Evolutionary conservation across 2,888 invertebrate species (phyloP).

Genomic region (Drosophila multiciliata): DNA sequence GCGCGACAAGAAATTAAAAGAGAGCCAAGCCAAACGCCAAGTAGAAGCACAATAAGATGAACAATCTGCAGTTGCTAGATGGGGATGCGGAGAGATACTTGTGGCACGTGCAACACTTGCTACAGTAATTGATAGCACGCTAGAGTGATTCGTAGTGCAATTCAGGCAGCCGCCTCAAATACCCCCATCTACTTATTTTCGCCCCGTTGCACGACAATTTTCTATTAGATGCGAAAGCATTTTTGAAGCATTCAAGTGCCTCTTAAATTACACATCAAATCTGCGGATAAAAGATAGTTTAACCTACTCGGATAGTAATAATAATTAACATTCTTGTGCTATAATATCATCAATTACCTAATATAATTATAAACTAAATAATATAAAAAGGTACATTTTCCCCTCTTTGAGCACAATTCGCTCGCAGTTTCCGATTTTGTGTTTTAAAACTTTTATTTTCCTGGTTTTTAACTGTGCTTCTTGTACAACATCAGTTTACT

Average conservation of each 20-base stretch:
- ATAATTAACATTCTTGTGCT: slow-evolving; percentile 31
- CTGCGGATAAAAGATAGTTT: not conserved
- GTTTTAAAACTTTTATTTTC: slow-evolving; percentile 32
- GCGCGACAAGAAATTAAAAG: slow-evolving; percentile 55
- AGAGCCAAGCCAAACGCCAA: slow-evolving; percentile 63
- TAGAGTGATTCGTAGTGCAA: slow-evolving; percentile 75
- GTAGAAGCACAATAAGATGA: slow-evolving; percentile 70
- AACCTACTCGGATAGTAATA: not conserved
- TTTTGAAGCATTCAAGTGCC: slow-evolving; percentile 18
- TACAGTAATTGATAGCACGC: slow-evolving; percentile 80
- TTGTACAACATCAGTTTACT: slow-evolving; percentile 33
- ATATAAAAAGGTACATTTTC: slow-evolving; percentile 13
- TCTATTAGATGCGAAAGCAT: slow-evolving; percentile 33
- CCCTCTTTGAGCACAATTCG: slow-evolving; percentile 47
- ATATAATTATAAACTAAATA: slow-evolving; percentile 53
- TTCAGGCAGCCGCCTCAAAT: slow-evolving; percentile 45
- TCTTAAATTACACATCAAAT: slow-evolving; percentile 3
- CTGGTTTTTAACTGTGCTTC: slow-evolving; percentile 39
- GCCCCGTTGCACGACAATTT: slow-evolving; percentile 54
- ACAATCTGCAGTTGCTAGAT: slow-evolving; percentile 45
- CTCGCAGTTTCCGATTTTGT: slow-evolving; percentile 18
- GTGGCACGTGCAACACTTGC: slow-evolving; percentile 78
- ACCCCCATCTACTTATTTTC: slow-evolving; percentile 12
- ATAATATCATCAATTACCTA: slow-evolving; percentile 44
- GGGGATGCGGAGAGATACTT: slow-evolving; percentile 18